Base-by-base conservation (phyloP, 2,888 invertebrate species). In the Cybosia mesomella region DNA sequence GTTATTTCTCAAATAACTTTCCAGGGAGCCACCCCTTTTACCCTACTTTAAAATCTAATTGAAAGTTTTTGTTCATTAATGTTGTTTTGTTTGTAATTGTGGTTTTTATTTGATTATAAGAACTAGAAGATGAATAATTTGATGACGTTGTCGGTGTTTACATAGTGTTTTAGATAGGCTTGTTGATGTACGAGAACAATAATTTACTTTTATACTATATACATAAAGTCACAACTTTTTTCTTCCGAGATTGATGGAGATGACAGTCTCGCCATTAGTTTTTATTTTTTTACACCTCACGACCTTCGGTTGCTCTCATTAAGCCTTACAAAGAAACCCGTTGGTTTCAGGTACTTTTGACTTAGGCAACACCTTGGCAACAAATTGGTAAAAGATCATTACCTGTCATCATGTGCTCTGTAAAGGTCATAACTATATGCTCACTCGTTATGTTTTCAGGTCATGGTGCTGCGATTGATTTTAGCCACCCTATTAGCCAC, bases 1-100 rank as follows among this genome's bases (percentile, higher is more conserved):
- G 71, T 68, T 73, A 81, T 77, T 79, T 70, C 70, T 67, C 69
- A 68, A 80, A 82, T 73, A 77, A 76, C 72, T 82, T 74, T 18
- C 53, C 60, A 73, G 77, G 75, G 70, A 67, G 59, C 59, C 62
- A 64, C 9, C 68, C 67, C 61, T 74, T 81, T 71, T 64, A 57
- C 59, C 63, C 65, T 82, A 74, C 77, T 73, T 73, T 64, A 63
- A 64, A 70, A 63, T 80, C 76, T 71, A 77, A 81, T 79, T 72
- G 76, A 49, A 73, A 77, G 32, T 58, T 60, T 22, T 28, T 43
- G 55, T 64, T 59, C 58, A 15, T 62, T 54, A 58, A 49, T 36
- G 43, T 21, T 61, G 39, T 36, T 58, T 58, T 66, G 65, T 59
- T 53, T 8, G 58, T 28, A 58, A 59, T 53, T 36, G 10, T 15